Evolutionary conservation across 2,113 vertebrate genomes (phyloP), one percentile per base, ranked within the genome.

Genomic region (Onychostruthus taczanowskii): DNA sequence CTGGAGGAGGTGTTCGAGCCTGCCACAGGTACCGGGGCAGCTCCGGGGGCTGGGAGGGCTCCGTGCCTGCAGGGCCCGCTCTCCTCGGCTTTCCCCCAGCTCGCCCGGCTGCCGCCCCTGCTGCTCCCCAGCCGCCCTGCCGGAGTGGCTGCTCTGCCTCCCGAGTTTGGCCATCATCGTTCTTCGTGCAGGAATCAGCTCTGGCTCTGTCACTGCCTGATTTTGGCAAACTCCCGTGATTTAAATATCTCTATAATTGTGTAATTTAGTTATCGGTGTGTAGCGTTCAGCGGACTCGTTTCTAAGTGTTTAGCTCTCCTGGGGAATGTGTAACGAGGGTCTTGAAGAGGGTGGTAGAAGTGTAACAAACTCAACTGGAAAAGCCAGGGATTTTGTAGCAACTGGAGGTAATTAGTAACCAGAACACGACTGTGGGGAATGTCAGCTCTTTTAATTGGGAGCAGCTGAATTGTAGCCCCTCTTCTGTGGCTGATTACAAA

Each of bases 1-100:
- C 66, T 89, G 0, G 99, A 99, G 93, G 97, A 98, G 13, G 98
- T 99, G 6, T 99, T 98, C 15, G 99, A 99, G 75, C 99, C 99
- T 1, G 98, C 99, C 28, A 99, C 99, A 19, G 99, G 99, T 99
- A 97, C 80, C 3, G 43, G 18, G 55, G 56, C 6, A 2, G 2
- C 55, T 1, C 2, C 16, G 0, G 30, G 43, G 50, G 23, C 46
- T 4, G 8, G 35, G 26, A 39, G 20, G 12, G 43, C 39, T 6
- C 62, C 6, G 41, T 16, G 7, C 18, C 44, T 7, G 47, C 35
- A 7, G 63, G n/a, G 31, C 27, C 11, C 17, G 24, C 1, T 7
- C 30, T 3, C 5, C 52, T 33, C 15, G 55, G 44, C 59, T 31
- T 20, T 10, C 22, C 22, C 21, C 13, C 27, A 2, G 30, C 58